phyloP scores from a whole-genome alignment of 2,113 vertebrate genomes.

The Myotis lucifugus region DNA sequence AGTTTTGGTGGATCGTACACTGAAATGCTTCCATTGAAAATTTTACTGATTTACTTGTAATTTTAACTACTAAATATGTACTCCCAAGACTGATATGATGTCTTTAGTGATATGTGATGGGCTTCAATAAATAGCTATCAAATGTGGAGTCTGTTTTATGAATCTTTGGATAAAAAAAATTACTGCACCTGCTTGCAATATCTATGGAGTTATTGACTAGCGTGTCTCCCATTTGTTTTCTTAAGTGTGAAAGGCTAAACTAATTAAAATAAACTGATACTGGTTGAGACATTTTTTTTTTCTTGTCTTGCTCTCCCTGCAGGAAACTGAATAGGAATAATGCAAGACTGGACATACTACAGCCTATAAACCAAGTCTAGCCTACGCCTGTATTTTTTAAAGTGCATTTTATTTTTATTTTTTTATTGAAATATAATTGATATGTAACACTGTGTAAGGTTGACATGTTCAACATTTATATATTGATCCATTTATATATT shows the following conservation, averaged over 20 bases:
- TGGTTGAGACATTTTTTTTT: background rate
- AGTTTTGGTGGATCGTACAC: background rate
- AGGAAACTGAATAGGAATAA: background rate
- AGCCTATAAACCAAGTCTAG: background rate
- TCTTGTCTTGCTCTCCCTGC: background rate
- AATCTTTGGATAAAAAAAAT: background rate
- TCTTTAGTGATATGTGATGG: background rate
- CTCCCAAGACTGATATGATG: background rate
- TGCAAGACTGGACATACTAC: background rate
- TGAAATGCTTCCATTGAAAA: background rate
- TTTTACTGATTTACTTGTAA: background rate
- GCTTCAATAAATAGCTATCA: background rate
- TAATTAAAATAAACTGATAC: background rate
- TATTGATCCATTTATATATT: background rate
- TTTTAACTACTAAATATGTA: background rate
- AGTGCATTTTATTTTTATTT: background rate
- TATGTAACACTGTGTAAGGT: background rate
- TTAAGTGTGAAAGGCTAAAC: background rate
- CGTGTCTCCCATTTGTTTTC: background rate
- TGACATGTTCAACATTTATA: background rate
- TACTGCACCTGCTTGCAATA: background rate
- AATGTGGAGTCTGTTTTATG: background rate
- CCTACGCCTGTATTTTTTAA: background rate
- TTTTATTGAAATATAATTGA: background rate
- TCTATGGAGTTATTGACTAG: background rate